These are phyloP conservation scores for Tubulanus polymorphus DNA, from an alignment of 2,888 invertebrate species.

Conservation along the genomic window DNA sequence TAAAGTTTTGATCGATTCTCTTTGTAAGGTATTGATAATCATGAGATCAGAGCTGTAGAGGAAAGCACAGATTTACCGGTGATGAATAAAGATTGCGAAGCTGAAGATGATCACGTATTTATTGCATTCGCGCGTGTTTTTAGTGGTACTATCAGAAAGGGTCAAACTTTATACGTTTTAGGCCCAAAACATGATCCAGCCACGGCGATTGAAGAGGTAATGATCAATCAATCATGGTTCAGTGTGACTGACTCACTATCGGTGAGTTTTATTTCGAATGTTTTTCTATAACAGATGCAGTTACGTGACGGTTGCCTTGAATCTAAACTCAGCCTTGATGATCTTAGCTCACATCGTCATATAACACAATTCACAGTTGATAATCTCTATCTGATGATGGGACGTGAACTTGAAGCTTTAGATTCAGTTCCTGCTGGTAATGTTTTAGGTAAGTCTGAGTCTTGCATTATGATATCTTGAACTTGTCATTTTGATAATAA, in stretches of 20 bases:
- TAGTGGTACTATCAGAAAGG: constrained; percentile 75
- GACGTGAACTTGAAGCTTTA: constrained; percentile 78
- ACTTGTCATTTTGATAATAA: constrained; percentile 1
- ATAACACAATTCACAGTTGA: constrained; percentile 64
- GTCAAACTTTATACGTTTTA: constrained; percentile 75
- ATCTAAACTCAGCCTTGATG: constrained; percentile 28
- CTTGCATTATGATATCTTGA: too few relatives aligned
- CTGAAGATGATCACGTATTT: constrained; percentile 59
- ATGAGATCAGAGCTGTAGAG: too few relatives aligned
- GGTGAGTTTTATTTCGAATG: too few relatives aligned
- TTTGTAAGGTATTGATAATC: too few relatives aligned
- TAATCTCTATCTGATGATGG: constrained; percentile 86
- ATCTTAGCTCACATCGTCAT: constrained; percentile 59
- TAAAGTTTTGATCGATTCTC: too few relatives aligned
- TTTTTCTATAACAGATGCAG: constrained; percentile 49
- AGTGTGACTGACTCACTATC: too few relatives aligned
- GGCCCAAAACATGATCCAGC: constrained; percentile 84
- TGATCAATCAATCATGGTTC: too few relatives aligned
- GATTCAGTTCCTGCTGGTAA: constrained; percentile 84
- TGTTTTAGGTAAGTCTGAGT: constrained; percentile 65
- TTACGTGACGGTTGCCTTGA: constrained; percentile 18
- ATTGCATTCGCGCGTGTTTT: constrained; percentile 91
- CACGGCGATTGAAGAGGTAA: constrained; percentile 56
- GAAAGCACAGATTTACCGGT: neutral
- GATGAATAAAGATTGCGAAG: constrained; percentile 18